These are phyloP conservation scores for Xanthia togata DNA, from an alignment of 2,888 invertebrate genomes.

Conservation along the genomic window DNA sequence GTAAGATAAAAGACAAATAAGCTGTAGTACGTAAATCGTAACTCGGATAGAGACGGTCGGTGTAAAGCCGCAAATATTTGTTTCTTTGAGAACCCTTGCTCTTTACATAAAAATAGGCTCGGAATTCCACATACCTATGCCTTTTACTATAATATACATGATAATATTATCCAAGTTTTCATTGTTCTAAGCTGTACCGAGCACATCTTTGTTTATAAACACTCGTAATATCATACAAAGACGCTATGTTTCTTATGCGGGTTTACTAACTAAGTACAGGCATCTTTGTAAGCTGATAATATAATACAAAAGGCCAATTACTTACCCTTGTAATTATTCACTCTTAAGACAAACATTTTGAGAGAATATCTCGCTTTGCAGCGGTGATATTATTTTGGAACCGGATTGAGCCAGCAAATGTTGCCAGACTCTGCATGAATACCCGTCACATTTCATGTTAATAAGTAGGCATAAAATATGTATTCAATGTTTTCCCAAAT, in stretches of 20 bases:
- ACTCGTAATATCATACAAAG: slow-evolving; percentile 55
- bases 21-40: slow-evolving; percentile 57
- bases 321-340: slow-evolving; percentile 62
- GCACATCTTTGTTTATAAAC: slow-evolving; percentile 54
- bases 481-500: slow-evolving; percentile 60
- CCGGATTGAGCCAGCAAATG: slow-evolving; percentile 56
- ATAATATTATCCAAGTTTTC: slow-evolving; percentile 49
- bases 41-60: slow-evolving; percentile 70
- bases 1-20: slow-evolving; percentile 67
- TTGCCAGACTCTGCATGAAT: slow-evolving; percentile 53
- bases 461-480: slow-evolving; percentile 44
- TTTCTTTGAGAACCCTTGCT: slow-evolving; percentile 78
- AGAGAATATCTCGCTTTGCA: slow-evolving; percentile 48
- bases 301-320: slow-evolving; percentile 63
- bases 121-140: slow-evolving; percentile 71
- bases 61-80: slow-evolving; percentile 83
- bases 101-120: slow-evolving; percentile 75
- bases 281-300: slow-evolving; percentile 57
- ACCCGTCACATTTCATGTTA: slow-evolving; percentile 48
- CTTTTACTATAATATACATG: slow-evolving; percentile 40
- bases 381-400: slow-evolving; percentile 51
- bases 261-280: slow-evolving; percentile 43
- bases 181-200: slow-evolving; percentile 57
- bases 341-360: slow-evolving; percentile 60
- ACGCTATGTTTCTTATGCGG: slow-evolving; percentile 56